Base-by-base conservation (phyloP, 2,797 vertebrate species). In the Fundulus diaphanus region DNA sequence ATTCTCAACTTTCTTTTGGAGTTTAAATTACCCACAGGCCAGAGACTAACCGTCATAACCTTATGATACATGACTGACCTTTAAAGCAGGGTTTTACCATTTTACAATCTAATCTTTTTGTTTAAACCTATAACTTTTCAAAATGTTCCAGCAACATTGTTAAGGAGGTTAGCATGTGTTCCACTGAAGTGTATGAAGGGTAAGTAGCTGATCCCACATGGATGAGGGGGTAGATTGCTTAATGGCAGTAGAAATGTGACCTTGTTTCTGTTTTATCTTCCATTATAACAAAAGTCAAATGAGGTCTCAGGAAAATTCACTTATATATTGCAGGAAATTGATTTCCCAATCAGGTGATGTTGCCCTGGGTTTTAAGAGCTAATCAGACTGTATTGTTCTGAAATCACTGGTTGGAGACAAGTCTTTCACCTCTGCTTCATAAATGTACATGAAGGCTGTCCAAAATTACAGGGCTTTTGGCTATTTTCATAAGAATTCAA, bases 351-450 rank as follows among this genome's bases (percentile, higher is more conserved):
- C 87, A 90, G 81, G 27, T 54, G 13, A 84, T 81, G 89, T 87
- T 90, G 86, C 88, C 70, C 77, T 87, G 83, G 68, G 82, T 83
- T 87, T 80, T 91, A 51, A 61, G 73, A 74, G 54, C 84, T 94
- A 91, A 95, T 95, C 94, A 95, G 90, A 76, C 78, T 70, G 76
- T 81, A 94, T 94, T 95, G 94, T 94, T 86, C 78, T 80, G 65
- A 94, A 94, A 96, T 94, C 81, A 92, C 90, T 70, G 88, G 88
- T 91, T 94, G 70, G 51, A 76, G 78, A 65, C 70, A 92, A 90
- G 94, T 92, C 93, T 92, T 82, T 93, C 92, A 73, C 82, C 82
- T 70, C 49, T 77, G 57, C 82, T 86, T 88, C 88, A 89, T 82
- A 80, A 86, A 82, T 77, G 82, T 85, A 91, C 87, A 88, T 82